phyloP scores from a whole-genome alignment of 2,888 invertebrate species.

The Tholera decimalis region DNA sequence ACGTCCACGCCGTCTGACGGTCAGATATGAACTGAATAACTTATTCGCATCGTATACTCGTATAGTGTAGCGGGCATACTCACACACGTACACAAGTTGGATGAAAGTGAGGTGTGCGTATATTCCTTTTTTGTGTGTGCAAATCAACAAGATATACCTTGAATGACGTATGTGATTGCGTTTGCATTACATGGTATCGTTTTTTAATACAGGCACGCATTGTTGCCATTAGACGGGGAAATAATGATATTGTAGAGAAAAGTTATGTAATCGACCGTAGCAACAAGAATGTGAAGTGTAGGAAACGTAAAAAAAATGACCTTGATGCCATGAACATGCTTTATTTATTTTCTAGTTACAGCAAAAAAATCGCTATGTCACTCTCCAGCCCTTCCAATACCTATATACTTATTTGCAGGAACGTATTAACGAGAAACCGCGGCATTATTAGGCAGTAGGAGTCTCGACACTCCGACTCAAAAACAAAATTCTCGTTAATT shows the following conservation, averaged over 20 bases:
- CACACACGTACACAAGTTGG: conserved; percentile 68
- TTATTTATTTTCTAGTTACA: background rate
- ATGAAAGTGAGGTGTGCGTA: conserved; percentile 77
- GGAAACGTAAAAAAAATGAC: conserved; percentile 13
- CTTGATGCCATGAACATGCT: conserved; percentile 26
- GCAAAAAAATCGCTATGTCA: too few species aligned
- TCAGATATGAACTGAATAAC: conserved; percentile 81
- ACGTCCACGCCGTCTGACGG: conserved; percentile 73
- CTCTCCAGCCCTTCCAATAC: too few species aligned
- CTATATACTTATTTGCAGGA: too few species aligned
- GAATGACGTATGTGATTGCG: conserved; percentile 74
- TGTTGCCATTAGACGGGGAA: background rate
- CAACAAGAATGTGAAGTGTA: conserved; percentile 14
- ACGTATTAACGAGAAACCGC: too few species aligned
- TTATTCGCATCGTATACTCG: conserved; percentile 73
- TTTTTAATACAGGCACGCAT: conserved; percentile 14
- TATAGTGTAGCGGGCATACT: conserved; percentile 60
- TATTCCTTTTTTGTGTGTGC: conserved; percentile 68
- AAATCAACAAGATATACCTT: conserved; percentile 63
- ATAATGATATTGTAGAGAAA: background rate
- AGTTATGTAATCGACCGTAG: conserved; percentile 25
- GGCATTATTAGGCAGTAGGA: too few species aligned
- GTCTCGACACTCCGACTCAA: too few species aligned
- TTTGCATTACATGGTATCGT: conserved; percentile 41
- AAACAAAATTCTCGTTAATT: too few species aligned